A percentile compares a stretch with the other conserved stretches of the same genome.
Evolutionary conservation across 2,888 invertebrate genomes (phyloP).

Genomic region (Pheosia tremula): DNA sequence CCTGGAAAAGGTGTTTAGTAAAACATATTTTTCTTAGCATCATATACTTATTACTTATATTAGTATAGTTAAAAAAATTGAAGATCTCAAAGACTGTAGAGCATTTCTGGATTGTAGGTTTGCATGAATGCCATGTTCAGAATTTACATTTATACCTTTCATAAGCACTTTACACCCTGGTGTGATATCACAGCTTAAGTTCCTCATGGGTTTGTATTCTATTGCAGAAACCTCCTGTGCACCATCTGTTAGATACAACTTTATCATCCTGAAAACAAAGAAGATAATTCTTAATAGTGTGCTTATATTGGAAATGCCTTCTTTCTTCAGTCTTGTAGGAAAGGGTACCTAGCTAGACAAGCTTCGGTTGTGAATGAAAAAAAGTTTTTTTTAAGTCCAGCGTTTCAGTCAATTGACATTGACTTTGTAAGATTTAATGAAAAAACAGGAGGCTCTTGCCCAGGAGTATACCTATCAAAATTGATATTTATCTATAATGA

Average conservation of each 20-base stretch:
- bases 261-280: conserved; percentile 85
- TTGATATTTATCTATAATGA: neutral
- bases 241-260: conserved; percentile 90
- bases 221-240: conserved; percentile 87
- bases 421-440: too few species aligned
- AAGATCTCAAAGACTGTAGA: too few species aligned
- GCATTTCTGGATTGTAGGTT: too few species aligned
- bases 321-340: too few species aligned
- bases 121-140: neutral
- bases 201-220: conserved; percentile 87
- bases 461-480: neutral
- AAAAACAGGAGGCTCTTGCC: too few species aligned
- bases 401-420: too few species aligned
- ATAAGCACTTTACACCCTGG: conserved; percentile 88
- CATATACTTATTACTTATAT: too few species aligned
- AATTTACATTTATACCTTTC: conserved; percentile 61
- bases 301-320: too few species aligned
- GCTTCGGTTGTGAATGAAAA: too few species aligned
- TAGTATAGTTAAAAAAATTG: too few species aligned
- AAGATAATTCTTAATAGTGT: neutral
- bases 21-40: neutral
- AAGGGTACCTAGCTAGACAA: too few species aligned
- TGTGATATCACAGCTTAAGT: conserved; percentile 81
- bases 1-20: conserved; percentile 61
- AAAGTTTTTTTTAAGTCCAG: too few species aligned